These are phyloP conservation scores for Aromia moschata DNA, from an alignment of 2,888 invertebrate species.

Conservation along the genomic window DNA sequence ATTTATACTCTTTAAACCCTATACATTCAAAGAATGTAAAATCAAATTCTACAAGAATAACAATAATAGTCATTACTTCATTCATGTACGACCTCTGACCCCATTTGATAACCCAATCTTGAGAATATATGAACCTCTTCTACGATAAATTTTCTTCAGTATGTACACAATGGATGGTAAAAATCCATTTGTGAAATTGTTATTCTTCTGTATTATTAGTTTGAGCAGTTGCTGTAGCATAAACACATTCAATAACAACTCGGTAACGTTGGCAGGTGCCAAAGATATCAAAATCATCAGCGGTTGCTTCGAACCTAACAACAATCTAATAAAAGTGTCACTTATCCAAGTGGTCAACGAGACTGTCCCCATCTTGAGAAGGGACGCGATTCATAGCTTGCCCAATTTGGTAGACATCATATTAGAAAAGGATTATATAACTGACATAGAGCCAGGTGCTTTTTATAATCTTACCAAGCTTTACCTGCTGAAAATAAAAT, in stretches of 20 bases:
- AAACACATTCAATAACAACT: slow-evolving; percentile 50
- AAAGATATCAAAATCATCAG: slow-evolving; percentile 50
- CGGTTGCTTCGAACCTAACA: slow-evolving; percentile 53
- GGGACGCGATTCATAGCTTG: slow-evolving; percentile 51
- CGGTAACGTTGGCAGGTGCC: slow-evolving; percentile 53
- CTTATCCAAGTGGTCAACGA: slow-evolving; percentile 55
- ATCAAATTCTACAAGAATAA: not conserved
- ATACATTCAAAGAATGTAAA: not conserved
- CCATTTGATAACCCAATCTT: slow-evolving; percentile 14
- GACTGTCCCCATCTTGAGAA: slow-evolving; percentile 51
- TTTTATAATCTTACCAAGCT: slow-evolving; percentile 47
- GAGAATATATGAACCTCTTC: not conserved
- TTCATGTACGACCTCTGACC: slow-evolving; percentile 27
- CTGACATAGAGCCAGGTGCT: slow-evolving; percentile 47
- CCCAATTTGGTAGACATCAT: slow-evolving; percentile 50
- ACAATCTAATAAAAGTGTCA: slow-evolving; percentile 51
- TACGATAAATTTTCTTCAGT: not conserved
- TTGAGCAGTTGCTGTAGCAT: slow-evolving; percentile 38
- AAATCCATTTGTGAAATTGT: not conserved
- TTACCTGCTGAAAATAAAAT: slow-evolving; percentile 45
- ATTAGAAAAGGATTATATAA: slow-evolving; percentile 45
- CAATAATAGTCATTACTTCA: slow-evolving; percentile 29
- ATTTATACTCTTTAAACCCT: too few species aligned
- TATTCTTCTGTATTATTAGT: not conserved
- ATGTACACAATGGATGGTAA: slow-evolving; percentile 11